These are phyloP conservation scores for Bolinopsis microptera DNA, from an alignment of 37 sponge, comb jelly and placozoan species.

Conservation along the genomic window DNA sequence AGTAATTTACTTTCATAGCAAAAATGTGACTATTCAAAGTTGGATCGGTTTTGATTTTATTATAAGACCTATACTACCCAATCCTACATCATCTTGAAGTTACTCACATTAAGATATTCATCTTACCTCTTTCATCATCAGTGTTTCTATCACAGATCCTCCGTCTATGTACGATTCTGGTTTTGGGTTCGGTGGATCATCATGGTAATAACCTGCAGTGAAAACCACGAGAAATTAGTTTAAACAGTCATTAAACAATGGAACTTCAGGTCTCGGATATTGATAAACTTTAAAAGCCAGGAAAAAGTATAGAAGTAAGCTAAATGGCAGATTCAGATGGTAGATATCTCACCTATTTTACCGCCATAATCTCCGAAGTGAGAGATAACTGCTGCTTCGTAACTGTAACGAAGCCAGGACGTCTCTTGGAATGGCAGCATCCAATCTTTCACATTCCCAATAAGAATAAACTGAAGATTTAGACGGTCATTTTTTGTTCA, in stretches of 20 bases:
- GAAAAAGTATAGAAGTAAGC: too few species aligned
- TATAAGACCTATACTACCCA: too few species aligned
- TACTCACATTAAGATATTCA: too few species aligned
- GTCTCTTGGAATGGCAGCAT: conserved; percentile 5
- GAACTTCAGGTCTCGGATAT: too few species aligned
- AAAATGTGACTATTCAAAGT: too few species aligned
- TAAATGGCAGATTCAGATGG: too few species aligned
- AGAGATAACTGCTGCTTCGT: neutral
- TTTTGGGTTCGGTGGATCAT: neutral
- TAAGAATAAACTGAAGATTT: neutral
- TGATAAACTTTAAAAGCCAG: too few species aligned
- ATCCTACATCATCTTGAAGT: too few species aligned
- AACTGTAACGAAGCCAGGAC: neutral
- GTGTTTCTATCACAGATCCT: neutral
- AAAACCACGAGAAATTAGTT: neutral
- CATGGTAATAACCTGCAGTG: neutral
- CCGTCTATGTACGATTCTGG: neutral
- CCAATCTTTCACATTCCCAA: neutral
- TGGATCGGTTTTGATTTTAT: too few species aligned
- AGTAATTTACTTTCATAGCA: too few species aligned
- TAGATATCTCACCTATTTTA: neutral
- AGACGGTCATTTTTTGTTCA: too few species aligned
- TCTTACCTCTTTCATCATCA: neutral
- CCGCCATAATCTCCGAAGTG: conserved; percentile 15
- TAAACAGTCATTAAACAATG: too few species aligned